Percentiles rank a stretch among this genome's conserved stretches.
These are phyloP conservation scores for Xenopus petersii DNA, from an alignment of 2,797 vertebrate species.

Conservation along the genomic window DNA sequence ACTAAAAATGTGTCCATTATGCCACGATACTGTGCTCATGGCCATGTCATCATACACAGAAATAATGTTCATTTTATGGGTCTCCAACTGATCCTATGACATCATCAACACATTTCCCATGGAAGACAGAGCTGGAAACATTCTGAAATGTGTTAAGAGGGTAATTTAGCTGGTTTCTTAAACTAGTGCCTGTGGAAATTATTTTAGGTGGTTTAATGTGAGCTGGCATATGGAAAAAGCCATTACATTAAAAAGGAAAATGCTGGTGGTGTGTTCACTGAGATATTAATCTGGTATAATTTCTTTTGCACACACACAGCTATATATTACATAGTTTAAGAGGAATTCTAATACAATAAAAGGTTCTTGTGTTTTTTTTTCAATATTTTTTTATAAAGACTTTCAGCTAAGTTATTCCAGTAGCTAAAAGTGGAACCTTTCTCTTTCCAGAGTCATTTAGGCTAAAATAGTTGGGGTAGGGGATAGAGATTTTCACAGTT, in stretches of 20 bases:
- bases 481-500: no score
- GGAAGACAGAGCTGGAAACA: slow-evolving; percentile 35
- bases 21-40: slow-evolving; percentile 18
- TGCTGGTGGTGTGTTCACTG: slow-evolving; percentile 11
- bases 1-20: slow-evolving; percentile 28
- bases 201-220: slow-evolving; percentile 13
- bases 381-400: no score
- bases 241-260: slow-evolving; percentile 10
- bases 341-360: no score
- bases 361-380: no score
- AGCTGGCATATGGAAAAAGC: slow-evolving; percentile 20
- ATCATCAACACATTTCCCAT: slow-evolving; percentile 40
- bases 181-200: slow-evolving; percentile 35
- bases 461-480: no score
- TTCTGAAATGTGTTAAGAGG: slow-evolving; percentile 38
- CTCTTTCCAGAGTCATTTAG: background rate
- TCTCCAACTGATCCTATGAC: slow-evolving; percentile 35
- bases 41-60: slow-evolving; percentile 42
- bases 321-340: background rate
- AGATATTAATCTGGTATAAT: slow-evolving; percentile 1
- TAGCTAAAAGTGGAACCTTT: no score
- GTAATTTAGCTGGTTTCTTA: slow-evolving; percentile 22
- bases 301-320: slow-evolving; percentile 11
- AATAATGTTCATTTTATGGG: slow-evolving; percentile 34
- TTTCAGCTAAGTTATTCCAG: no score